Base-by-base conservation (phyloP, 2,797 vertebrate species). In the Onychomys leucogaster region DNA sequence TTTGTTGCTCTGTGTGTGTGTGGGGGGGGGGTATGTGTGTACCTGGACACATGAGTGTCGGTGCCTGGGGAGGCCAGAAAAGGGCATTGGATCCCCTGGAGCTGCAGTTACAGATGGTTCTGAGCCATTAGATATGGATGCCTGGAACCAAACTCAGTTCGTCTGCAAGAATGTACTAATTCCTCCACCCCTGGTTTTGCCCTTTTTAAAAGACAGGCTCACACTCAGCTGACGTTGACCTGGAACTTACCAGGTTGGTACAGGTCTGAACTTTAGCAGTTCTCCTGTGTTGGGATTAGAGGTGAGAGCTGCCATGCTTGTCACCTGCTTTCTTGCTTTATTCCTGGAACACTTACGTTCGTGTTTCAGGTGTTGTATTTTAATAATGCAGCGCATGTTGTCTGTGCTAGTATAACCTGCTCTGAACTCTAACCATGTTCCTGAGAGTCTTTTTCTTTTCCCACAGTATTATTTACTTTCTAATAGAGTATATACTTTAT, bases 341-440 rank as follows among this genome's bases (percentile, higher is more conserved):
- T 32, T 25, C 1, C 23, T 77, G 71, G 32, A 82, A 21, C 34
- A 71, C 10, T 46, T 25, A 71, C 3, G 11, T 87, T 93, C 2
- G 29, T 85, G 43, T 83, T 87, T 91, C 41, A 63, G 29, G 27
- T 63, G 19, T 89, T 63, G 61, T 97, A 21, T 34, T 88, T 93
- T 83, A 29, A 37, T 87, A 75, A 21, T 57, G 83, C 93, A 0
- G 34, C 25, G 21, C 63, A 23, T 12, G 14, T 41, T 87, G 3
- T 85, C 87, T 84, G 27, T 23, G n/a, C n/a, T 97, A 69, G 41
- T 67, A 23, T 1, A 78, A 4, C 43, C 29, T 86, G 13, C 67
- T 94, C 61, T 96, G 23, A 90, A 55, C 78, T 83, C 32, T 71
- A 5, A 59, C 41, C 13, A 32, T 41, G 27, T 95, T 84, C 5